phyloP scores from a whole-genome alignment of 2,888 invertebrate species.

The Pseudococcus jackbeardsleyi region DNA sequence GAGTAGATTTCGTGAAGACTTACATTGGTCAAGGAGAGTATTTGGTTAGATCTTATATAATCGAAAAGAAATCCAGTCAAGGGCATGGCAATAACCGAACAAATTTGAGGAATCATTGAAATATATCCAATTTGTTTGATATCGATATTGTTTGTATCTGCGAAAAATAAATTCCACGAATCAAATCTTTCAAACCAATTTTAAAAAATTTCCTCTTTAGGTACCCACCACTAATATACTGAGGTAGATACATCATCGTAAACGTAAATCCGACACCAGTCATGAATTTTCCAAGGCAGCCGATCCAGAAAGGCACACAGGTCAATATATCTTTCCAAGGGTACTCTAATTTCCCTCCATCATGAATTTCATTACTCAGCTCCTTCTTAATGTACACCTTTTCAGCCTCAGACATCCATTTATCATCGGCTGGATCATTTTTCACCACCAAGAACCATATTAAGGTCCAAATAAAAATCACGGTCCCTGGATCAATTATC shows the following conservation, averaged over 20 bases:
- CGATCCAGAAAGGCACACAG: constrained; percentile 37
- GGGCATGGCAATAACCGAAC: neutral
- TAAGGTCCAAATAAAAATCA: neutral
- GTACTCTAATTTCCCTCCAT: neutral
- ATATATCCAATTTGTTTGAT: neutral
- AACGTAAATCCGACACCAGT: neutral
- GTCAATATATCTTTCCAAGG: constrained; percentile 45
- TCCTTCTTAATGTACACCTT: neutral
- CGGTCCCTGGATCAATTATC: neutral
- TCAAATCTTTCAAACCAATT: neutral
- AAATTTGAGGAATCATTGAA: neutral
- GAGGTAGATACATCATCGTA: constrained; percentile 6
- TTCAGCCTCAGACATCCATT: constrained; percentile 2
- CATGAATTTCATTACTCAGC: neutral
- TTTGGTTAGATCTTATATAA: neutral
- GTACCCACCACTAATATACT: constrained; percentile 47
- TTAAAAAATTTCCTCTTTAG: neutral
- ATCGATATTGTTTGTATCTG: constrained; percentile 15
- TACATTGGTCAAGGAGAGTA: constrained; percentile 18
- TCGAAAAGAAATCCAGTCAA: constrained; percentile 1
- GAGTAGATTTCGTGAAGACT: neutral
- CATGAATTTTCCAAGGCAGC: constrained; percentile 3
- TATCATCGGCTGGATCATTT: constrained; percentile 12
- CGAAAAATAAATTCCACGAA: neutral
- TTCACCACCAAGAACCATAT: constrained; percentile 35